phyloP scores from a whole-genome alignment of 1,140 invertebrate species.

The Coenobita brevimanus region DNA sequence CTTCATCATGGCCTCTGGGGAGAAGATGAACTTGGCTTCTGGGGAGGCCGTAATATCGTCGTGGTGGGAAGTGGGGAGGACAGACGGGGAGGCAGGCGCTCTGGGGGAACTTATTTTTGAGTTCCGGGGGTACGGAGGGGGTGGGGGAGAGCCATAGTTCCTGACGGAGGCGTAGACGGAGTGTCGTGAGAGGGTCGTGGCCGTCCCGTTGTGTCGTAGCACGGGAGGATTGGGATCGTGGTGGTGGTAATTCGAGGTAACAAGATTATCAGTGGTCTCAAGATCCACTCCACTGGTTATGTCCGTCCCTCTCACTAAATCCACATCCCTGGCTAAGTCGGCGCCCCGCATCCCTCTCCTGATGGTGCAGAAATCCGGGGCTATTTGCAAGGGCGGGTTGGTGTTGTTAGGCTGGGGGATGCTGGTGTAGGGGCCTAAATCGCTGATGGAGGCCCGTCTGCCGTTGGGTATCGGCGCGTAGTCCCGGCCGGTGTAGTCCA shows the following conservation, averaged over 20 bases:
- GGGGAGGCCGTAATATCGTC: neutral
- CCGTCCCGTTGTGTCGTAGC: slow-evolving; percentile 38
- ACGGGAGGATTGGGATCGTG: slow-evolving; percentile 15
- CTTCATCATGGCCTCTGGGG: slow-evolving; percentile 55
- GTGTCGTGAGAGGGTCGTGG: slow-evolving; percentile 44
- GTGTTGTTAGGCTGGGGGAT: no score
- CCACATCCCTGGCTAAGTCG: no score
- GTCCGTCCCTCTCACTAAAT: no score
- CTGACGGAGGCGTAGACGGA: slow-evolving; percentile 33
- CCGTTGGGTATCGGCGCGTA: slow-evolving; percentile 50
- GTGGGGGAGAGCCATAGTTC: slow-evolving; percentile 39
- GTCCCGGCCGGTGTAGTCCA: slow-evolving; percentile 53
- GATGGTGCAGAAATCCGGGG: slow-evolving; percentile 49
- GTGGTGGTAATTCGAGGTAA: neutral
- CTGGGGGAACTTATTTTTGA: slow-evolving; percentile 41
- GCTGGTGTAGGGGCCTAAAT: slow-evolving; percentile 44
- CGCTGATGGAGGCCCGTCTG: slow-evolving; percentile 48
- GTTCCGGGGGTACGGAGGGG: slow-evolving; percentile 43
- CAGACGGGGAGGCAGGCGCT: slow-evolving; percentile 13
- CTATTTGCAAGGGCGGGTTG: neutral
- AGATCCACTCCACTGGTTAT: no score
- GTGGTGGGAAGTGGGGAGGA: neutral
- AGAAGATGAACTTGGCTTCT: slow-evolving; percentile 49
- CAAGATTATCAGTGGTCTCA: neutral
- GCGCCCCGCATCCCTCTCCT: slow-evolving; percentile 31